Percentiles rank a stretch among this genome's conserved stretches.
phyloP scores from a whole-genome alignment of 2,888 invertebrate genomes.

The Syrphus vitripennis region DNA sequence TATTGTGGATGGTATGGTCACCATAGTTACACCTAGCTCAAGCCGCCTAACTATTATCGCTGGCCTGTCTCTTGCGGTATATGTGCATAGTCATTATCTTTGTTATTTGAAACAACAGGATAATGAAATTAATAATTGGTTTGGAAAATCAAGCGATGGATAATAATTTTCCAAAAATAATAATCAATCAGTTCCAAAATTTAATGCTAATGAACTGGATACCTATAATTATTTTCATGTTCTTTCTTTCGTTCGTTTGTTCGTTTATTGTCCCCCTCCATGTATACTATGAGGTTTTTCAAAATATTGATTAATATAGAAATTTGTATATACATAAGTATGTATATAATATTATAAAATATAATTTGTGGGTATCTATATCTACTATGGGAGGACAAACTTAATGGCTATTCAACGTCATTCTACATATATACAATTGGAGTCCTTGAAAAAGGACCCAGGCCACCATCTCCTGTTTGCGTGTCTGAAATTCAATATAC shows the following conservation, averaged over 20 bases:
- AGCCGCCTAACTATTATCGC: not conserved
- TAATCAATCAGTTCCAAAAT: conserved; percentile 46
- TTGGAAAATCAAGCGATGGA: conserved; percentile 25
- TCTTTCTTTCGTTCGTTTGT: not conserved
- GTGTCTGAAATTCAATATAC: conserved; percentile 34
- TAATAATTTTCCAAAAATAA: conserved; percentile 57
- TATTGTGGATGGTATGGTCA: not conserved
- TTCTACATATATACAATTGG: not conserved
- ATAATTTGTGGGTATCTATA: too few relatives aligned
- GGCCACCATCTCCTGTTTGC: not conserved
- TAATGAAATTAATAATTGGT: conserved; percentile 64
- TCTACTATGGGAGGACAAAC: not conserved
- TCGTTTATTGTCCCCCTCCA: not conserved
- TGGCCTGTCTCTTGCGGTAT: not conserved
- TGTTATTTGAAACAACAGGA: conserved; percentile 53
- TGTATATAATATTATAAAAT: too few relatives aligned
- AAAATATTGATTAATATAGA: conserved; percentile 11
- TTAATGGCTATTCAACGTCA: not conserved
- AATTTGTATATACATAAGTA: not conserved
- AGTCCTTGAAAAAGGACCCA: conserved; percentile 14
- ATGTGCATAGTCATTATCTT: conserved; percentile 18
- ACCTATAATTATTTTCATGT: conserved; percentile 5
- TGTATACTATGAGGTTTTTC: not conserved
- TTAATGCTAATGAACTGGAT: conserved; percentile 59
- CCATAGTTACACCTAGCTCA: too few relatives aligned